Percentiles rank a stretch among this genome's conserved stretches.
phyloP scores from a whole-genome alignment of 2,888 invertebrate genomes.

The Erynnis tages region DNA sequence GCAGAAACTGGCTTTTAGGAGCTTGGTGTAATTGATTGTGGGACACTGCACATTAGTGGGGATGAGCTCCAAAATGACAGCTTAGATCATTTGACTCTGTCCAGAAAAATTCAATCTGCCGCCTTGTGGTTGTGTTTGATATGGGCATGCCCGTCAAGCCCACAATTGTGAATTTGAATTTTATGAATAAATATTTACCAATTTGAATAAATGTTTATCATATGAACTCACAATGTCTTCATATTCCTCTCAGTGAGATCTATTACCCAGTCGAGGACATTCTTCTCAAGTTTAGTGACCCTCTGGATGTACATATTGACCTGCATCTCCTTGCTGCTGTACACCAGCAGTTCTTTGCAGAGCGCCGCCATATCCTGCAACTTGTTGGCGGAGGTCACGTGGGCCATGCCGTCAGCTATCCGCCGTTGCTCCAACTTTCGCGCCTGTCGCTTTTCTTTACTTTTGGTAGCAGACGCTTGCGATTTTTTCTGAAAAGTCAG shows the following conservation, averaged over 20 bases:
- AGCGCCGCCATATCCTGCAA: constrained; percentile 80
- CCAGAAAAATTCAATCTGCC: too few relatives aligned
- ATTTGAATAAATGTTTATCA: too few relatives aligned
- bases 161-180: too few relatives aligned
- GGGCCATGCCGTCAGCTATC: constrained; percentile 81
- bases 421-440: constrained; percentile 82
- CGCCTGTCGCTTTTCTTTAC: constrained; percentile 83
- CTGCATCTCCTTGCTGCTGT: constrained; percentile 81
- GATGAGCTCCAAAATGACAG: too few relatives aligned
- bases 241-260: constrained; percentile 90
- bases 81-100: too few relatives aligned
- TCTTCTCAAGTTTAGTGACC: constrained; percentile 80
- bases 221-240: constrained; percentile 84
- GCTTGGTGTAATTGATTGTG: too few relatives aligned
- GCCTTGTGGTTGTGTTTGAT: too few relatives aligned
- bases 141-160: too few relatives aligned
- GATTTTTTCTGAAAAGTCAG: constrained; percentile 74
- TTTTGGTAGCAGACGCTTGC: constrained; percentile 65
- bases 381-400: constrained; percentile 83
- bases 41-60: too few relatives aligned
- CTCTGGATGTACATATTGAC: constrained; percentile 82
- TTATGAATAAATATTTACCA: too few relatives aligned
- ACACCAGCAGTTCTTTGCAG: constrained; percentile 83
- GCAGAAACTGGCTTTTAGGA: too few relatives aligned
- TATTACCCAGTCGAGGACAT: constrained; percentile 85